Conservation (phyloP, 1,140 invertebrate genomes). For the Manduca sexta region DNA sequence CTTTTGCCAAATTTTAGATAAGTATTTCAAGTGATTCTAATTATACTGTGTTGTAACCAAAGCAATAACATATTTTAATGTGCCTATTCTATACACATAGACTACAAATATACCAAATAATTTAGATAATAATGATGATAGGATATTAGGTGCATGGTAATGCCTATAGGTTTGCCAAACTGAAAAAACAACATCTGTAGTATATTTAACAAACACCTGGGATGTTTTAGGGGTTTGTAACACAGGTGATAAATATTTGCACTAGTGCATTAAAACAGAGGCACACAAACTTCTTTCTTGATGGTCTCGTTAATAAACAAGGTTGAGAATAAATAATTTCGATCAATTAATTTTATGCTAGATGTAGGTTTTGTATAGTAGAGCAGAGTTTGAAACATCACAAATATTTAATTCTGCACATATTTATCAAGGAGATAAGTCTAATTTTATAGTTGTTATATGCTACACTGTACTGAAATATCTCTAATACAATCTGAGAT, state of each 20-base stretch:
- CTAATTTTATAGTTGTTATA: neutral
- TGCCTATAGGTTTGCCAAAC: slow-evolving; percentile 26
- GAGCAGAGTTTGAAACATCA: slow-evolving; percentile 39
- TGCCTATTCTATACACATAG: slow-evolving; percentile 57
- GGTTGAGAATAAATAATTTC: slow-evolving; percentile 22
- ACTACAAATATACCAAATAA: slow-evolving; percentile 56
- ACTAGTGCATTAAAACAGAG: neutral
- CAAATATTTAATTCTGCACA: slow-evolving; percentile 37
- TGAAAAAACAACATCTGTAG: slow-evolving; percentile 20
- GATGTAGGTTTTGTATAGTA: slow-evolving; percentile 22
- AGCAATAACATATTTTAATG: slow-evolving; percentile 68
- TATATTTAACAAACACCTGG: too few species aligned
- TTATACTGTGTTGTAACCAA: slow-evolving; percentile 66
- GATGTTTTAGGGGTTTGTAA: too few species aligned
- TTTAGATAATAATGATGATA: slow-evolving; percentile 50
- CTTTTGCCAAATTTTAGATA: slow-evolving; percentile 69
- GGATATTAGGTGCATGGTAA: slow-evolving; percentile 23
- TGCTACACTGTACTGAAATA: neutral
- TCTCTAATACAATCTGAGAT: neutral
- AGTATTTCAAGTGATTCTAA: slow-evolving; percentile 54
- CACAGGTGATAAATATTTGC: too few species aligned
- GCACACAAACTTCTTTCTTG: slow-evolving; percentile 20
- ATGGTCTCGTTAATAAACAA: slow-evolving; percentile 34
- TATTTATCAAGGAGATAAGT: slow-evolving; percentile 6
- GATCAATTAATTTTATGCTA: slow-evolving; percentile 45